Evolutionary conservation across 2,888 invertebrate genomes (phyloP), one percentile per base, ranked within the genome.

Genomic region (Drosophila borealis): DNA sequence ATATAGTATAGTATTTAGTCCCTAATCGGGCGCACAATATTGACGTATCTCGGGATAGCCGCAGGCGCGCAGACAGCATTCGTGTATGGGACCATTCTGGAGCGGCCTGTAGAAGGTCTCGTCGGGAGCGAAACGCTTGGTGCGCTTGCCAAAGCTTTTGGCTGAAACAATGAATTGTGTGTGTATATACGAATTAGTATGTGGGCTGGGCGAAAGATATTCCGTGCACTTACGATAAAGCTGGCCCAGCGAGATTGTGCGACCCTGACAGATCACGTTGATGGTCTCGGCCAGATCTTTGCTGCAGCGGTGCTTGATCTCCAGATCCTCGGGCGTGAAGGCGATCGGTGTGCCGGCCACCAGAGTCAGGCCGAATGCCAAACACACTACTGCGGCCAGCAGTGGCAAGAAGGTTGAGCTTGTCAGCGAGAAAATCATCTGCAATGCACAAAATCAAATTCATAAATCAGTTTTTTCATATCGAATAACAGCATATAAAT

Each of bases 41-140:
- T 85, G 74, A 54, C 74, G 73, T 34, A 92, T 74, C 37, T 92
- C 90, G 3, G 76, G 48, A 48, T 86, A 88, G 56, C 89, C 81
- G 69, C 92, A 92, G 33, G 90, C 80, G 17, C 85, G 82, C 3
- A 80, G 83, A 54, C 92, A 92, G 61, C 92, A 92, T 34, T 89
- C 84, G 54, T 91, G 91, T 19, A 86, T 89, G 37, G 90, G 80
- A 4, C 91, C 91, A 61, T 78, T 81, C 45, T 73, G 75, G n/a
- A 83, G 41, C 1, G 89, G 89, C 19, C 84, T 80, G 54, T 80
- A 79, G 46, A 82, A 80, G 44, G 74, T 65, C 44, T 81, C 81
- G 19, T 82, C 84, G 56, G 63, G 44, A 5, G 54, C 60, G 11
- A 56, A 48, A 6, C 88, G 81, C 55, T 89, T 71, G 17, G 76